Evolutionary conservation across 2,113 vertebrate genomes (phyloP), one percentile per base, ranked within the genome.

Genomic region (Camelus dromedarius): DNA sequence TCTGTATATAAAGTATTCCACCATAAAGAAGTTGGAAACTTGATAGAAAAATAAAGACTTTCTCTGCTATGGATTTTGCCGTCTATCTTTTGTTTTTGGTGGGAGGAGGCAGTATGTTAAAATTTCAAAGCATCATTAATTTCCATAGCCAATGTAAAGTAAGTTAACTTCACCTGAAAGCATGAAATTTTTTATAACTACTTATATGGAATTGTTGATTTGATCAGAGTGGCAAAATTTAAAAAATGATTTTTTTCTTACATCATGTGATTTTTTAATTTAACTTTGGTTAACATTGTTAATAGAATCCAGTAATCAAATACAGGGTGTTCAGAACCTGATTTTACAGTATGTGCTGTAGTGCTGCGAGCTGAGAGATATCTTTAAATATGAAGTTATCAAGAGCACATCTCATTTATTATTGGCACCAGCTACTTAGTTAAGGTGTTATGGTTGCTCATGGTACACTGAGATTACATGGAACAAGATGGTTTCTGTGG

Each of bases 351-450:
- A 28, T 18, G 2, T 82, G 13, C 6, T 20, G 0, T 64, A 60
- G 30, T 58, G 38, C 32, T 66, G 76, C 26, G 14, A 24, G 24
- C 24, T 73, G 24, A 96, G 95, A 80, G 28, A 35, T 30, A 81
- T 54, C 88, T 91, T 95, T 92, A 13, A 62, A 76, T 80, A 56
- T 94, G 0, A 67, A 69, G 35, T 91, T 93, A 46, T 35, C 72
- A 67, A 81, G 86, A 93, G 20, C 13, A 52, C 67, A 73, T 88
- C 38, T 95, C 76, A 66, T 93, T 96, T 97, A 79, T 95, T 89
- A 86, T 87, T 89, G 86, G 52, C 42, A 82, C 66, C 32, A 89
- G 12, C 96, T 97, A 86, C 88, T 86, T 96, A 88, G 50, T 64
- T 84, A 81, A 64, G 79, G 56, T 90, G 22, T 81, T 69, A 24